Evolutionary conservation across 2,113 vertebrate genomes (phyloP).

Genomic region (Ondatra zibethicus): DNA sequence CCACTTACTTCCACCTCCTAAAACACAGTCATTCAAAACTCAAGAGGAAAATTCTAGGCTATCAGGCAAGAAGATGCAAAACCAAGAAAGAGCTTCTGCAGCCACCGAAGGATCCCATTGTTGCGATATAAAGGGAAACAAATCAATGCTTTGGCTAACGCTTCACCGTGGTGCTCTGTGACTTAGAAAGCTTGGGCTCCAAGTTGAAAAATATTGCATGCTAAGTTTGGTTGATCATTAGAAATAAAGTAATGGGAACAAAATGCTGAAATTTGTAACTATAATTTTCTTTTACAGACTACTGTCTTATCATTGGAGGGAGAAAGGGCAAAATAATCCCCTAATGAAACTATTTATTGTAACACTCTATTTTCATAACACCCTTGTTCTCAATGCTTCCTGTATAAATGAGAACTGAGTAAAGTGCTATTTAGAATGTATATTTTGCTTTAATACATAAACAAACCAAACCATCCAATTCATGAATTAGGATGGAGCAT

Average conservation of each 20-base stretch:
- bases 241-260: constrained; percentile 70
- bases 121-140: constrained; percentile 60
- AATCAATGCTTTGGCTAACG: constrained; percentile 59
- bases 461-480: constrained; percentile 74
- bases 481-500: constrained; percentile 75
- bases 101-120: constrained; percentile 33
- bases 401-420: constrained; percentile 75
- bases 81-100: constrained; percentile 8
- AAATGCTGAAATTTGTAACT: constrained; percentile 59
- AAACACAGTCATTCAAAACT: background rate
- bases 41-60: constrained; percentile 36
- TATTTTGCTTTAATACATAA: constrained; percentile 80
- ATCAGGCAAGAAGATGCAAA: constrained; percentile 58
- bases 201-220: constrained; percentile 60
- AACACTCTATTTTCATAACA: constrained; percentile 47
- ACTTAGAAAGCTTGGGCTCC: constrained; percentile 70
- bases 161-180: constrained; percentile 50
- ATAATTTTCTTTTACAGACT: constrained; percentile 69
- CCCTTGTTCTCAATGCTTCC: constrained; percentile 28
- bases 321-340: constrained; percentile 68
- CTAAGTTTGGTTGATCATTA: constrained; percentile 70
- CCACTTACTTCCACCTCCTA: background rate
- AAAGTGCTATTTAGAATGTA: constrained; percentile 73
- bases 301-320: constrained; percentile 45
- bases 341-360: constrained; percentile 74